A percentile compares a stretch with the other conserved stretches of the same genome.
These are phyloP conservation scores for Drosophila littoralis DNA, from an alignment of 1,140 invertebrate genomes.

Conservation along the genomic window DNA sequence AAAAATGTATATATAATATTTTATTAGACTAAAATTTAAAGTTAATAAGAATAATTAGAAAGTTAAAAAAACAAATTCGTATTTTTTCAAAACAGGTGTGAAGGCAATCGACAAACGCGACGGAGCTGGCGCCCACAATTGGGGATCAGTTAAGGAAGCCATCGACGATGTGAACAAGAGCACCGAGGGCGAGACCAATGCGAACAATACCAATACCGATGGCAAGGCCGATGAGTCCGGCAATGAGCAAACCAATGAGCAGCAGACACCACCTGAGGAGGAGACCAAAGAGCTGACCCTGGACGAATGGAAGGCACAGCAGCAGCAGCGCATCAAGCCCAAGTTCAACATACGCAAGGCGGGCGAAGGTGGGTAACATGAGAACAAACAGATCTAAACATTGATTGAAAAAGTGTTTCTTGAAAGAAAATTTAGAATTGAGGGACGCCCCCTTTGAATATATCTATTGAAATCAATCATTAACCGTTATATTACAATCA, in stretches of 20 bases:
- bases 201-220: slow-evolving; percentile 64
- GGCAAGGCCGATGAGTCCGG: slow-evolving; percentile 84
- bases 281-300: slow-evolving; percentile 93
- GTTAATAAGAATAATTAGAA: no score
- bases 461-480: no score
- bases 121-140: slow-evolving; percentile 96
- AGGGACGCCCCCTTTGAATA: no score
- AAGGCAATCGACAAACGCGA: slow-evolving; percentile 97
- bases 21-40: no score
- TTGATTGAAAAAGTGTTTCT: no score
- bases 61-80: no score
- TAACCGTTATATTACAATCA: no score
- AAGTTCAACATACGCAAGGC: slow-evolving; percentile 95
- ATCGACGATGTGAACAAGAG: slow-evolving; percentile 89
- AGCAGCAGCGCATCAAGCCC: slow-evolving; percentile 90
- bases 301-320: slow-evolving; percentile 95
- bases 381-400: no score
- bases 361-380: slow-evolving; percentile 88
- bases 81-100: slow-evolving; percentile 87
- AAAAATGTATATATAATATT: not conserved
- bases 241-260: slow-evolving; percentile 85
- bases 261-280: slow-evolving; percentile 87
- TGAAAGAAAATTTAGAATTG: no score
- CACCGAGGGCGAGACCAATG: slow-evolving; percentile 84
- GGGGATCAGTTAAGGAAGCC: slow-evolving; percentile 97